Base-by-base conservation (phyloP, 2,888 invertebrate species). In the Piscicola geometra region DNA sequence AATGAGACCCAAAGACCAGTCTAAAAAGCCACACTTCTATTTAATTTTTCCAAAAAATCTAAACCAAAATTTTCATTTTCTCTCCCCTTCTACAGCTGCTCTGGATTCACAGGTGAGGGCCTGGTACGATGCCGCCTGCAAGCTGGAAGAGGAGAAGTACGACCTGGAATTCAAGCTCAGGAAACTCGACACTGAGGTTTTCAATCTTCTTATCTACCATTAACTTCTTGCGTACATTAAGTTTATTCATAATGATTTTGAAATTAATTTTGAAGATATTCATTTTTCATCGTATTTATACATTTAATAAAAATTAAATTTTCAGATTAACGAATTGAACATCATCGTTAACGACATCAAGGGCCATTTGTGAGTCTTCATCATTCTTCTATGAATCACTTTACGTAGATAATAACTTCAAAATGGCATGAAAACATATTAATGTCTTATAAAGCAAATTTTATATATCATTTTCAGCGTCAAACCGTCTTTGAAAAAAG, bases 311-410 rank as follows among this genome's bases (percentile, higher is more conserved):
- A 18, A 30, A n/a, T n/a, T n/a, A n/a, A n/a, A n/a, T 21, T 60
- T 79, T 33, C 81, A 97, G 95, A 97, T 99, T 89, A 89, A 93
- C 88, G 96, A 96, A 89, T 91, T 99, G 88, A 98, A 96, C 90
- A 91, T 94, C 89, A 96, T 97, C 90, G 97, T 99, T 86, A 99
- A 98, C 88, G 98, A 99, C 90, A 93, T 98, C 87, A 92, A 97
- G 89, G 98, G 99, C 87, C 99, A 99, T 92, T 99, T 98, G 84
- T 85, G 81, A 84, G 84, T 83, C 52, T 47, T 30, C 30, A 25
- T 41, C 2, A 21, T 47, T 69, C 5, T 12, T 68, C 21, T 67
- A 1, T 30, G 68, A 25, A 2, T 25, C n/a, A 69, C 33, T 36
- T 5, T 41, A 69, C 36, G 36, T 36, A 32, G 30, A 67, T 33